Conservation (phyloP, 2,888 invertebrate species). For the Dasypogon diadema region DNA sequence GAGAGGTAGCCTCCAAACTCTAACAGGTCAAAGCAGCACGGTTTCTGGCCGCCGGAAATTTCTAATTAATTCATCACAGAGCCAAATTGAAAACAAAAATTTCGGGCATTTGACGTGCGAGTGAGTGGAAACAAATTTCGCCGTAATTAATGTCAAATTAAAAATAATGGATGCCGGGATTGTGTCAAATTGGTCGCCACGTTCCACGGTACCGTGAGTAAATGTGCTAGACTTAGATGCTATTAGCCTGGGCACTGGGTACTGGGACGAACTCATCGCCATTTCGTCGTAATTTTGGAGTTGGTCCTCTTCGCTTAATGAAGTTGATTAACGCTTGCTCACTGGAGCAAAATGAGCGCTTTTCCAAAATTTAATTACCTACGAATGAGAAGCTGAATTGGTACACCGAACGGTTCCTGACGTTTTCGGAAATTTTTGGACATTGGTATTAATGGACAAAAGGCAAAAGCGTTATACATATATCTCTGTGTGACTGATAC, state of each 20-base stretch:
- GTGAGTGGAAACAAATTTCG: conserved; percentile 25
- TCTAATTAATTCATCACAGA: conserved; percentile 47
- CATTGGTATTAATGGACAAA: too few relatives aligned
- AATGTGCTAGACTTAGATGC: conserved; percentile 10
- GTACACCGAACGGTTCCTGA: conserved; percentile 9
- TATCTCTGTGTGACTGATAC: too few relatives aligned
- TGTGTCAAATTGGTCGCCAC: conserved; percentile 38
- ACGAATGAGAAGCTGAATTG: conserved; percentile 20
- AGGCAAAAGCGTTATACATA: too few relatives aligned
- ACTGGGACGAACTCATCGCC: not conserved
- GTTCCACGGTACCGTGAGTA: conserved; percentile 30
- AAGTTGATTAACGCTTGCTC: conserved; percentile 41
- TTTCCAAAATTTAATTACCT: conserved; percentile 43
- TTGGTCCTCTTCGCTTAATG: conserved; percentile 31
- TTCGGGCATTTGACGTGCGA: conserved; percentile 28
- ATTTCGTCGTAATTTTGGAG: not conserved
- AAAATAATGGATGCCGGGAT: conserved; percentile 45
- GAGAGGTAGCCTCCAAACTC: not conserved
- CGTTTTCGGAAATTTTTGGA: conserved; percentile 17
- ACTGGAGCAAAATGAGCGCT: conserved; percentile 42
- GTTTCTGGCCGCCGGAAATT: conserved; percentile 31
- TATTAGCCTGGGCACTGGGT: not conserved
- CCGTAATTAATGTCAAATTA: conserved; percentile 46
- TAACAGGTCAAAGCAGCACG: not conserved
- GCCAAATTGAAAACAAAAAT: conserved; percentile 42